A percentile compares a stretch with the other conserved stretches of the same genome.
Conservation (phyloP, 2,113 vertebrate species). For the Vireo altiloquus region DNA sequence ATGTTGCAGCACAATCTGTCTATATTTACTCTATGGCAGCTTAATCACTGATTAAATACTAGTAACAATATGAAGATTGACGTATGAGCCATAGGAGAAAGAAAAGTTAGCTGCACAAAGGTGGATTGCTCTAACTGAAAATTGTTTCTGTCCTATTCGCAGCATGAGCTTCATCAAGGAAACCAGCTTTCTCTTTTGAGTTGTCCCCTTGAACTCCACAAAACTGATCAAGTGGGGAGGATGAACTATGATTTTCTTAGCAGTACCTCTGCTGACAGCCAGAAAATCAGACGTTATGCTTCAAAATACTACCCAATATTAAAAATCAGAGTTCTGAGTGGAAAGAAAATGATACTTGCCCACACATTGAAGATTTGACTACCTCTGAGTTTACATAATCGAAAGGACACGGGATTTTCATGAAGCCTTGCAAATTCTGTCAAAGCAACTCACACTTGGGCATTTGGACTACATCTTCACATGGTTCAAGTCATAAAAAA, state of each 20-base stretch:
- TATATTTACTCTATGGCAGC: constrained; percentile 37
- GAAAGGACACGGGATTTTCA: background rate
- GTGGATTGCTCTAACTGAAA: background rate
- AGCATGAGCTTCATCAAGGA: background rate
- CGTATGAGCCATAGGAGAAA: background rate
- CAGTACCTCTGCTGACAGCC: background rate
- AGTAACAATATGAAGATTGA: constrained; percentile 21
- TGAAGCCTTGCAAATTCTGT: background rate
- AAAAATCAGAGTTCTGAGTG: background rate
- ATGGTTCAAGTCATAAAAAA: constrained; percentile 42
- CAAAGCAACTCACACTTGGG: background rate
- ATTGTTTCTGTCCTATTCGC: background rate
- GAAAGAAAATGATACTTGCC: background rate
- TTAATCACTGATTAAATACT: constrained; percentile 37
- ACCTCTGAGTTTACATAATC: background rate
- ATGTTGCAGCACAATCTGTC: constrained; percentile 25
- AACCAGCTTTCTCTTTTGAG: background rate
- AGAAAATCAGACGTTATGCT: background rate
- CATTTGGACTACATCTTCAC: background rate
- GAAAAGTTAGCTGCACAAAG: background rate
- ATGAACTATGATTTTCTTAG: background rate
- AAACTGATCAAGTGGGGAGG: background rate
- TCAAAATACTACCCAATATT: background rate
- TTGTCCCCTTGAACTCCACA: background rate
- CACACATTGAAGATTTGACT: background rate